Conservation (phyloP, 2,113 vertebrate genomes). For the Myotis davidii region DNA sequence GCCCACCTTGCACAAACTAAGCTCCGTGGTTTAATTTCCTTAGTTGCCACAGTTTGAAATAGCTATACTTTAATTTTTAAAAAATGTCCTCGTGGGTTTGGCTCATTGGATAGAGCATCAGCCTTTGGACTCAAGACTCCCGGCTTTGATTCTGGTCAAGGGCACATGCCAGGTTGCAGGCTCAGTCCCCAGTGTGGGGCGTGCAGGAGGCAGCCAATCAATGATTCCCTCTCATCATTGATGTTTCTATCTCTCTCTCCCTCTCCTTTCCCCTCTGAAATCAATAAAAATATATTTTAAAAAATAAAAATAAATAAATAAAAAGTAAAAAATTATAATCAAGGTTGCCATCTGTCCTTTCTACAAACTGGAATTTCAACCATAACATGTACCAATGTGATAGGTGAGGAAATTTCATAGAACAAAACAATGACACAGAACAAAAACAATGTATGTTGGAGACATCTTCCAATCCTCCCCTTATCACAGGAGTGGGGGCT, state of each 20-base stretch:
- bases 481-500: slow-evolving; percentile 33
- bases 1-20: slow-evolving; percentile 63
- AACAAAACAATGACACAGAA: too few species aligned
- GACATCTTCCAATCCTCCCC: neutral
- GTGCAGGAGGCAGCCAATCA: too few species aligned
- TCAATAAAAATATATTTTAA: too few species aligned
- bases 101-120: too few species aligned
- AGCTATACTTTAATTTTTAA: slow-evolving; percentile 50
- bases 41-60: slow-evolving; percentile 58
- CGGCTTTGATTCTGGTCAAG: too few species aligned
- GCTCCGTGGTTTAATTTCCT: slow-evolving; percentile 63
- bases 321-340: slow-evolving; percentile 49
- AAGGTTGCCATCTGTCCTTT: slow-evolving; percentile 64
- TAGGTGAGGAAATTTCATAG: slow-evolving; percentile 56
- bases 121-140: too few species aligned
- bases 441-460: slow-evolving; percentile 19
- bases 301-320: too few species aligned
- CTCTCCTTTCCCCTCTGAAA: too few species aligned
- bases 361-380: slow-evolving; percentile 68
- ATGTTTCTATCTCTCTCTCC: too few species aligned
- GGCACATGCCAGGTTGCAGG: too few species aligned
- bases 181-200: too few species aligned
- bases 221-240: too few species aligned
- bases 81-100: neutral
- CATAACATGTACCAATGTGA: slow-evolving; percentile 54